Base-by-base conservation (phyloP, 2,888 invertebrate species). In the Morpho helenor region DNA sequence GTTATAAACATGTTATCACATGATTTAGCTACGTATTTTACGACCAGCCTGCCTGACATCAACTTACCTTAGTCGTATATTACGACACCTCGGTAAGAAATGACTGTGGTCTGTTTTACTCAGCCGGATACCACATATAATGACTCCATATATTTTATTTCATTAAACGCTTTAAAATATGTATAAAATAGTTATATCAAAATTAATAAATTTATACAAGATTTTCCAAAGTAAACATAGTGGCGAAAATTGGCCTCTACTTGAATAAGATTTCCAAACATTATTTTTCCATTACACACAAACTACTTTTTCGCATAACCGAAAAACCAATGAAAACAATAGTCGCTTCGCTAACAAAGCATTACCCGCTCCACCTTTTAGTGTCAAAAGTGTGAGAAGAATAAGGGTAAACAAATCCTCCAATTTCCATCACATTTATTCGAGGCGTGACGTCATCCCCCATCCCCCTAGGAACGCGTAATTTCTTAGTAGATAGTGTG, bases 381-480 rank as follows among this genome's bases (percentile, higher is more conserved):
- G 87, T 88, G 91, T 91, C 88, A 88, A 84, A 88, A 87, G 84
- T 87, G 84, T 84, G 82, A 89, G 87, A 87, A 79, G 86, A 87
- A 91, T 88, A 90, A 89, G 87, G 84, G 91, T 91, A 91, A 91
- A 91, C 91, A 91, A 91, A 91, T 91, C 91, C 90, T 88, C 85
- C 88, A 86, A 90, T 91, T 91, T 91, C 91, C 91, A 91, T 91
- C 86, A 84, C 89, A 87, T 91, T 90, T 91, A 87, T 88, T 89
- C 87, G 78, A 80, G 76, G 80, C 78, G 75, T 76, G 75, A 71
- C 69, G 67, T 68, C 65, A 68, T 62, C 62, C 81, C 83, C 68
- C 70, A 69, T 68, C 75, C 68, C 69, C 47, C 60, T 75, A 76
- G 79, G 78, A 79, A 77, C 79, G 76, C 79, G 59, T 88, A 87